Evolutionary conservation across 2,888 invertebrate genomes (phyloP).

Genomic region (Synanthedon myopaeformis): DNA sequence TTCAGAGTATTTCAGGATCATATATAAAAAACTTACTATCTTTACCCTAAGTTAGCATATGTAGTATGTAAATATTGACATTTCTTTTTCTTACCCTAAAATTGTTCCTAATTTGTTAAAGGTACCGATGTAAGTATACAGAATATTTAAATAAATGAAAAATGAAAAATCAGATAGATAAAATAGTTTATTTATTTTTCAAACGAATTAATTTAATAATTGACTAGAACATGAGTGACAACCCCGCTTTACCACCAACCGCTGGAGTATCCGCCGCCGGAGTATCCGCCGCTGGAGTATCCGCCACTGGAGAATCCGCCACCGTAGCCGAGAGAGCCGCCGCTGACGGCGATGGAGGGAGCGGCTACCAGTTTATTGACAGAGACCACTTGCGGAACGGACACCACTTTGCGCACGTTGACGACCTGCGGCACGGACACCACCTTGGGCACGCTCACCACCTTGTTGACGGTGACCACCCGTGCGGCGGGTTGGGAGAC

Average conservation of each 20-base stretch:
- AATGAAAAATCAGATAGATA: too few species aligned
- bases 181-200: too few species aligned
- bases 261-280: constrained; percentile 11
- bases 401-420: constrained; percentile 30
- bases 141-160: too few species aligned
- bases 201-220: background rate
- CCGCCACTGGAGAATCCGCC: constrained; percentile 10
- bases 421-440: constrained; percentile 29
- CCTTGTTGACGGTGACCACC: constrained; percentile 27
- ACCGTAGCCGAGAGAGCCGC: constrained; percentile 10
- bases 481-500: constrained; percentile 25
- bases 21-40: too few species aligned
- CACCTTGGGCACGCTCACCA: constrained; percentile 26
- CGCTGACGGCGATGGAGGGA: constrained; percentile 13
- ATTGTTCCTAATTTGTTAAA: too few species aligned
- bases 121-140: too few species aligned
- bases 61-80: too few species aligned
- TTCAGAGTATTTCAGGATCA: too few species aligned
- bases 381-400: constrained; percentile 35
- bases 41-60: too few species aligned
- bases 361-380: constrained; percentile 37
- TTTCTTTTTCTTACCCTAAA: too few species aligned
- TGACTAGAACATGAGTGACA: constrained; percentile 4
- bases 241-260: constrained; percentile 15
- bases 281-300: constrained; percentile 13